phyloP scores from a whole-genome alignment of 1,140 invertebrate genomes.

The Anagrus nilaparvatae region DNA sequence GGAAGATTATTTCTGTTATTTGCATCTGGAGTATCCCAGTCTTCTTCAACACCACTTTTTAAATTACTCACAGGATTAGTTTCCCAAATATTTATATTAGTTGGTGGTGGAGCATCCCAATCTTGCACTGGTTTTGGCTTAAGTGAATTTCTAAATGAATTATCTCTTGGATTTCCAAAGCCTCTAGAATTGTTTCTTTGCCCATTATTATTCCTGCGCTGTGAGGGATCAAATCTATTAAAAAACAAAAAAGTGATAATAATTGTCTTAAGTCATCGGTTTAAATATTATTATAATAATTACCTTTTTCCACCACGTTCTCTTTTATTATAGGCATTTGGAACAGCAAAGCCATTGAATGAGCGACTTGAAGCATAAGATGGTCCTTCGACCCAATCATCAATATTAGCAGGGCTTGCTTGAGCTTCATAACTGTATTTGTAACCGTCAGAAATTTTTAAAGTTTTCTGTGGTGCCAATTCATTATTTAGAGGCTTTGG shows the following conservation, averaged over 20 bases:
- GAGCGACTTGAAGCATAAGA: constrained; percentile 6
- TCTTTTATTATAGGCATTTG: constrained; percentile 8
- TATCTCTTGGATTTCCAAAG: constrained; percentile 5
- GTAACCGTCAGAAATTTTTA: constrained; percentile 14
- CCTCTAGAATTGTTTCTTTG: not conserved
- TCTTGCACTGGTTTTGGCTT: not conserved
- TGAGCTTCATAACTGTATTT: constrained; percentile 15
- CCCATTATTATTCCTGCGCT: constrained; percentile 2
- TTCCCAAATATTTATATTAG: not conserved
- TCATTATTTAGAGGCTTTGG: not conserved
- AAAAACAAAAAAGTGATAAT: not conserved
- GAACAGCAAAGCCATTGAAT: constrained; percentile 7
- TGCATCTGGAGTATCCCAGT: not conserved
- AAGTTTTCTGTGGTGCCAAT: constrained; percentile 1
- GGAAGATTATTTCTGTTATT: not conserved
- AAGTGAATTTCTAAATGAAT: constrained; percentile 1
- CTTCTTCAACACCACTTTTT: not conserved
- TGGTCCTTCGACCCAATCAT: constrained; percentile 11
- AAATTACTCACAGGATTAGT: not conserved
- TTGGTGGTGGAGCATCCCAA: constrained; percentile 12
- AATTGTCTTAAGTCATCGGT: not conserved
- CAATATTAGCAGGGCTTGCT: constrained; percentile 15
- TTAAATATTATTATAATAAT: not conserved
- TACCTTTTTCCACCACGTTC: constrained; percentile 4
- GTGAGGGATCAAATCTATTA: constrained; percentile 11